Evolutionary conservation across 2,113 vertebrate genomes (phyloP).

Genomic region (Phrynosoma blainvillii): DNA sequence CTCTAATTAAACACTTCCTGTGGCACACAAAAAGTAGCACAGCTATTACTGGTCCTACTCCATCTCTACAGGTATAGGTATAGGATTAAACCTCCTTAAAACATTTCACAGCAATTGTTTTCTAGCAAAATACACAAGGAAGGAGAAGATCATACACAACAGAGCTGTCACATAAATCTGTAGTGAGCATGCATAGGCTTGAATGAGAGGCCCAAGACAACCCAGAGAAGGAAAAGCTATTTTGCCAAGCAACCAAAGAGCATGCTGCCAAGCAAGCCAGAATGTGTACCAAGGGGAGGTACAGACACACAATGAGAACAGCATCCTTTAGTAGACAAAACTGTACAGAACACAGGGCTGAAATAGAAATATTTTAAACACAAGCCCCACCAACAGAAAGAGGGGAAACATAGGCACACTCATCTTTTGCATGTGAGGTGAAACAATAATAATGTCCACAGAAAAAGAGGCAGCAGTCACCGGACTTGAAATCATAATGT

Average conservation of each 20-base stretch:
- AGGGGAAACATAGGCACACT: not conserved
- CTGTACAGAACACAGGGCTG: not conserved
- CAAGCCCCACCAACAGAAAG: not conserved
- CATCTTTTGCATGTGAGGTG: not conserved
- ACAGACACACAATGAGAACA: not conserved
- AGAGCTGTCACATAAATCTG: not conserved
- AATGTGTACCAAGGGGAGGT: not conserved
- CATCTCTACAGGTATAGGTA: not conserved
- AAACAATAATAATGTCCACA: not conserved
- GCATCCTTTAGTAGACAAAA: not conserved
- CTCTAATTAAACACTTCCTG: not conserved
- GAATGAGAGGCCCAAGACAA: not conserved
- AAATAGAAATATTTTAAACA: not conserved
- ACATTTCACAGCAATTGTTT: not conserved
- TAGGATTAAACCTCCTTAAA: not conserved
- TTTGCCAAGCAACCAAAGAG: not conserved
- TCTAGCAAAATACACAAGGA: not conserved
- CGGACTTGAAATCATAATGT: not conserved
- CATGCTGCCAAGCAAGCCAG: not conserved
- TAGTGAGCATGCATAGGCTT: too few species aligned
- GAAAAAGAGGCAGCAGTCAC: not conserved
- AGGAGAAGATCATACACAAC: not conserved
- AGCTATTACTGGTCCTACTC: not conserved
- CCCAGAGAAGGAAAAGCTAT: not conserved
- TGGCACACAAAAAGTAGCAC: not conserved